phyloP scores from a whole-genome alignment of 1,140 invertebrate species.

The Apis dorsata region DNA sequence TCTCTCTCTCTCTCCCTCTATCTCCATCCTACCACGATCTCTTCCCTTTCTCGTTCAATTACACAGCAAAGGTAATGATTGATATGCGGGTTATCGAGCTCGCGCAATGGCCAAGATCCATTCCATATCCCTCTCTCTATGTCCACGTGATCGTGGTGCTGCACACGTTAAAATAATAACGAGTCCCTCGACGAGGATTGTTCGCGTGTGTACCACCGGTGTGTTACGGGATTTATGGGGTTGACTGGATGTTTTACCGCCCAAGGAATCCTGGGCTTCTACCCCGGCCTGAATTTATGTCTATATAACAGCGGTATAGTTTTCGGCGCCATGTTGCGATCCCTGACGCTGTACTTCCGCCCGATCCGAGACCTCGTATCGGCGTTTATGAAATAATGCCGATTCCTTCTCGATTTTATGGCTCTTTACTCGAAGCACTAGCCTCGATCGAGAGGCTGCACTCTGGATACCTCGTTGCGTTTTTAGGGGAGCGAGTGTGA shows the following conservation, averaged over 20 bases:
- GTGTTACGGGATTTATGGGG: slow-evolving; percentile 50
- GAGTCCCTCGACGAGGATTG: background rate
- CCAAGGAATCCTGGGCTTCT: slow-evolving; percentile 42
- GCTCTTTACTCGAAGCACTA: background rate
- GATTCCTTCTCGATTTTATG: background rate
- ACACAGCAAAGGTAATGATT: slow-evolving; percentile 57
- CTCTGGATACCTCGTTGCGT: background rate
- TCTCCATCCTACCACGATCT: background rate
- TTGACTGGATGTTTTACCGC: slow-evolving; percentile 50
- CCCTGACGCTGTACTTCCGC: slow-evolving; percentile 27
- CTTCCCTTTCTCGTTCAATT: slow-evolving; percentile 56
- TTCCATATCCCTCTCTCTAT: slow-evolving; percentile 27
- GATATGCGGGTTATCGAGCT: slow-evolving; percentile 52
- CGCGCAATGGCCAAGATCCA: slow-evolving; percentile 40
- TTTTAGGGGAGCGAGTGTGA: no score
- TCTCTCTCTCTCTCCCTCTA: no score
- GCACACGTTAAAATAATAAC: slow-evolving; percentile 58
- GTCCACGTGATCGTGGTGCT: slow-evolving; percentile 7
- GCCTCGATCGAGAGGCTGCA: background rate
- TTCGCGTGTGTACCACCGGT: slow-evolving; percentile 1
- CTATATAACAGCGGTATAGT: slow-evolving; percentile 55
- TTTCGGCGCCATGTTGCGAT: slow-evolving; percentile 45
- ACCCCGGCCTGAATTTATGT: slow-evolving; percentile 45
- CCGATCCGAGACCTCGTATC: slow-evolving; percentile 6
- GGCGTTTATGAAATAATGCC: slow-evolving; percentile 26